Evolutionary conservation across 2,797 vertebrate genomes (phyloP).

Genomic region (Discoglossus pictus): DNA sequence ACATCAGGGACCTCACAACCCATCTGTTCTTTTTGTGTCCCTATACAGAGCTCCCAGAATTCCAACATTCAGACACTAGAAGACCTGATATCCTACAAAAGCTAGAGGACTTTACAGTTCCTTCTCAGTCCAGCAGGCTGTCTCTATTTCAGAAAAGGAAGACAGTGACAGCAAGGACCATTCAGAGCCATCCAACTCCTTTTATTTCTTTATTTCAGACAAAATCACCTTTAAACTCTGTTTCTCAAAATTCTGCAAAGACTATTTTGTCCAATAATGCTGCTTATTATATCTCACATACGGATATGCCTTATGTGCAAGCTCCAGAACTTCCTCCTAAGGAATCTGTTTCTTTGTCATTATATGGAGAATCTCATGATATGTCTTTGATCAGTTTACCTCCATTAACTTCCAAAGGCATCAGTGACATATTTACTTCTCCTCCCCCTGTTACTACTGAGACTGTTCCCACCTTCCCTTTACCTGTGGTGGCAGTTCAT

Average conservation of each 20-base stretch:
- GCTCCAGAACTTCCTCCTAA: background rate
- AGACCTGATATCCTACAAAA: background rate
- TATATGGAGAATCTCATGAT: too few relatives aligned
- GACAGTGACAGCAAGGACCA: background rate
- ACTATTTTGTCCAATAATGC: background rate
- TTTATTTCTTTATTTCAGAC: background rate
- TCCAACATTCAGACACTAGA: background rate
- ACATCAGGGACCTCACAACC: too few relatives aligned
- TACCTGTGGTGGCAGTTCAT: too few relatives aligned
- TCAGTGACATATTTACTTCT: too few relatives aligned
- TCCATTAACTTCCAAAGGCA: too few relatives aligned
- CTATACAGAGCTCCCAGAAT: constrained; percentile 26
- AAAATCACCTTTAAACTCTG: background rate
- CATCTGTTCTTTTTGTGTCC: background rate
- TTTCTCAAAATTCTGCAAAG: background rate
- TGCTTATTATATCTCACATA: background rate
- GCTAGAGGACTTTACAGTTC: background rate
- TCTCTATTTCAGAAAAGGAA: constrained; percentile 13
- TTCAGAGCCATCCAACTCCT: background rate
- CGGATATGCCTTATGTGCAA: background rate
- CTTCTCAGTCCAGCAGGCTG: background rate
- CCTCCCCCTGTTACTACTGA: too few relatives aligned
- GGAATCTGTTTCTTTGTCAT: background rate
- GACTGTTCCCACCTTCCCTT: too few relatives aligned
- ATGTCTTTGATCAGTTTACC: too few relatives aligned